Evolutionary conservation across 1,140 invertebrate species (phyloP).

Genomic region (Hypothenemus hampei): DNA sequence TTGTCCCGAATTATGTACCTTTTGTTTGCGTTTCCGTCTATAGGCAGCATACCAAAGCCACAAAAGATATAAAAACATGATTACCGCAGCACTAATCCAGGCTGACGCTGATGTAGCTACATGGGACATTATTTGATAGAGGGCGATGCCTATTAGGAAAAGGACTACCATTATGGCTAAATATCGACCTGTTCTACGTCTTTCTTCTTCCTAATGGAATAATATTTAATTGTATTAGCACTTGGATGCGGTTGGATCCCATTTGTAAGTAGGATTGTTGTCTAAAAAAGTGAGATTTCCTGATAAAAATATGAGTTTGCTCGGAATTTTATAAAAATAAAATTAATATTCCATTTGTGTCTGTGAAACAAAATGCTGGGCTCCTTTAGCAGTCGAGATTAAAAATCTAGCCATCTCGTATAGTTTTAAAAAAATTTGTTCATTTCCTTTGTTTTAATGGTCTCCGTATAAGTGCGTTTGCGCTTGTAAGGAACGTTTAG

Average conservation of each 20-base stretch:
- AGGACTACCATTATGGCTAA: constrained; percentile 26
- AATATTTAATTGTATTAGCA: neutral
- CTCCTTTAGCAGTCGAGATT: neutral
- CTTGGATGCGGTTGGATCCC: too few relatives aligned
- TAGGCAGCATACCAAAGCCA: constrained; percentile 27
- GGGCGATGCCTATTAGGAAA: constrained; percentile 22
- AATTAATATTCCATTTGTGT: neutral
- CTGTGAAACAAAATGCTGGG: neutral
- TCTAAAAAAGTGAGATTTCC: too few relatives aligned
- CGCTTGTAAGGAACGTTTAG: too few relatives aligned
- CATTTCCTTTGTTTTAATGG: too few relatives aligned
- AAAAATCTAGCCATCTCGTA: too few relatives aligned
- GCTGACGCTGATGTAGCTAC: constrained; percentile 25
- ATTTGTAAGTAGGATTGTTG: too few relatives aligned
- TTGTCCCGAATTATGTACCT: constrained; percentile 9
- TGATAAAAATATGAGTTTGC: too few relatives aligned
- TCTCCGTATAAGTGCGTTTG: too few relatives aligned
- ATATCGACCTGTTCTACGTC: constrained; percentile 26
- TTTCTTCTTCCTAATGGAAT: constrained; percentile 24
- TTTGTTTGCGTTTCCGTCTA: constrained; percentile 22
- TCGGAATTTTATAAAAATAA: too few relatives aligned
- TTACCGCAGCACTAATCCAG: constrained; percentile 18
- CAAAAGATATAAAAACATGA: constrained; percentile 30
- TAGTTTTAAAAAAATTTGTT: too few relatives aligned
- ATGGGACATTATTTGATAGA: constrained; percentile 25